Evolutionary conservation across 2,888 invertebrate genomes (phyloP), one percentile per base, ranked within the genome.

Genomic region (Rhopalosiphum nymphaeae): DNA sequence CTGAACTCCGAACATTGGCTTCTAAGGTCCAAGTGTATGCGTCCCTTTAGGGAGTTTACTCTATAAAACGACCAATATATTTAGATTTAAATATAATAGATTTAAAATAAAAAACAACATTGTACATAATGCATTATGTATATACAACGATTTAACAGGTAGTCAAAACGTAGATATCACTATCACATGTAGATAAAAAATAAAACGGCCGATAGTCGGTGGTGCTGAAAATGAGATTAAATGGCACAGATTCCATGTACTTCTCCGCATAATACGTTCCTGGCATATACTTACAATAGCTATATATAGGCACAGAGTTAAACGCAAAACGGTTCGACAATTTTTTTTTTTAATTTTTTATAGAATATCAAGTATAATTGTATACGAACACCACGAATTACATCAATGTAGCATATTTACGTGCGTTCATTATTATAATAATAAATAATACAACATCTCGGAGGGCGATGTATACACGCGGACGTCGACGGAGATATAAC

Each of bases 401-500:
- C 78, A 7, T 21, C 78, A 21, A 78, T 9, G 36, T 9, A 78
- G 78, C 36, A 21, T 78, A 36, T 67, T 67, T 36, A 67, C n/a
- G 67, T 67, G 67, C 36, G 36, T 78, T 2, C n/a, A 44, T 49
- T 87, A 13, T 44, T 87, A 49, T n/a, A 46, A 46, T 21, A 49
- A 86, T 46, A 13, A 13, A 56, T 56, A 53, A 44, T 26, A n/a
- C 78, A 89, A 85, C 25, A 57, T 29, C 21, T 36, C 21, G 16
- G 26, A 84, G 42, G 91, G 49, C 29, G n/a, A 84, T n/a, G 78
- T 46, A 46, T 84, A 46, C 10, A 88, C 25, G 49, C 53, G 88
- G 53, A 88, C 25, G n/a, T 88, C 88, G 53, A 78, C 26, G 84
- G 25, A 78, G 88, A 88, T 92, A 42, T 57, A 89, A 89, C 92